These are phyloP conservation scores for Trimorus sp. DNA, from an alignment of 2,888 invertebrate genomes.

Conservation along the genomic window DNA sequence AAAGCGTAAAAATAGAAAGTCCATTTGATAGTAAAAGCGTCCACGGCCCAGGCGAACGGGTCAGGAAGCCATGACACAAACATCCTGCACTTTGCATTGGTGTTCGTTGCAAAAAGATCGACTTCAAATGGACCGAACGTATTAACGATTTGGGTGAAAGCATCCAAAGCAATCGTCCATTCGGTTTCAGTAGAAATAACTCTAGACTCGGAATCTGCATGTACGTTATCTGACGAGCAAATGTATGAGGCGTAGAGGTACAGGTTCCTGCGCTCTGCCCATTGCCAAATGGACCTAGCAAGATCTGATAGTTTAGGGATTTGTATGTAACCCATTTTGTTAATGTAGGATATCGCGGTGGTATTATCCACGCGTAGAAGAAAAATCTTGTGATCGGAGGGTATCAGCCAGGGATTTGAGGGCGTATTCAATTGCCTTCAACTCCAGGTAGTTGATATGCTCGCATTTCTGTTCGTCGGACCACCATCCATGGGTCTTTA, in stretches of 20 bases:
- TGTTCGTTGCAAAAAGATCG: slow-evolving; percentile 22
- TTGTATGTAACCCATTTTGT: slow-evolving; percentile 43
- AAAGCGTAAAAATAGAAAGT: slow-evolving; percentile 36
- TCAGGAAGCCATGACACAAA: slow-evolving; percentile 40
- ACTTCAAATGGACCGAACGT: too few relatives aligned
- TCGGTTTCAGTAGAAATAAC: slow-evolving; percentile 19
- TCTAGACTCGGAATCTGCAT: slow-evolving; percentile 39
- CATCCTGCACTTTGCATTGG: slow-evolving; percentile 14
- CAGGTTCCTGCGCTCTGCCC: too few relatives aligned
- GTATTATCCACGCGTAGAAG: slow-evolving; percentile 26
- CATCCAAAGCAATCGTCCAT: neutral
- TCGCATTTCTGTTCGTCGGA: slow-evolving; percentile 29
- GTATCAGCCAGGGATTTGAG: slow-evolving; percentile 19
- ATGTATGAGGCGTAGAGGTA: slow-evolving; percentile 41
- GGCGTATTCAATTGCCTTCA: slow-evolving; percentile 32
- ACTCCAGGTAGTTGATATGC: slow-evolving; percentile 61
- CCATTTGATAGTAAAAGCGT: slow-evolving; percentile 37
- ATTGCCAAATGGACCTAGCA: slow-evolving; percentile 38
- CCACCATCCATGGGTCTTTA: slow-evolving; percentile 66
- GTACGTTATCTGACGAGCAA: slow-evolving; percentile 16
- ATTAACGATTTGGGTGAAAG: neutral
- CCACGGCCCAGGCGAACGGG: slow-evolving; percentile 20
- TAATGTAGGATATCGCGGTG: slow-evolving; percentile 42
- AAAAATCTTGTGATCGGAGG: slow-evolving; percentile 8
- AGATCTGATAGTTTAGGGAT: slow-evolving; percentile 12